These are phyloP conservation scores for Chromobotia macracanthus DNA, from an alignment of 2,797 vertebrate species.

Conservation along the genomic window DNA sequence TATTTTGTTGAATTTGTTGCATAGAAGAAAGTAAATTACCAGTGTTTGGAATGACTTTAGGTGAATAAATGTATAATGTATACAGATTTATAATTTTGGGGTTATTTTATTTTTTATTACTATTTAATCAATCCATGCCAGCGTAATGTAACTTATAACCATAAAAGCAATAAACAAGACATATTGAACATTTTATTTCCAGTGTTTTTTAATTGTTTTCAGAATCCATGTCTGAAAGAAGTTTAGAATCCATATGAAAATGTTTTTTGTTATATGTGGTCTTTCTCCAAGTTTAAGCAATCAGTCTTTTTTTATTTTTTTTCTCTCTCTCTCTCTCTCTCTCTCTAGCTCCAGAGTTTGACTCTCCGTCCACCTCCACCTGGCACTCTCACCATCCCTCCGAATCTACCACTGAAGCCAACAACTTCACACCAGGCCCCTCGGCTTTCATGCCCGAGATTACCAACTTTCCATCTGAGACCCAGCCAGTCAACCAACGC, in stretches of 20 bases:
- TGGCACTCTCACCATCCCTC: conserved; percentile 86
- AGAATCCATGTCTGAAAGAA: too few species aligned
- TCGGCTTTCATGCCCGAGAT: conserved; percentile 81
- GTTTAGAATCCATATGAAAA: too few species aligned
- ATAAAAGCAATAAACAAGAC: not conserved
- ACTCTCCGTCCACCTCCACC: conserved; percentile 88
- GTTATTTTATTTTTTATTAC: too few species aligned
- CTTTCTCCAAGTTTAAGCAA: not conserved
- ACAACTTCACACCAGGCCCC: conserved; percentile 78
- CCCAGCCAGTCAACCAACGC: conserved; percentile 67
- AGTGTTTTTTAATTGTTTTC: too few species aligned
- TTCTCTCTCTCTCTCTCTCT: conserved; percentile 5
- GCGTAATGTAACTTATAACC: not conserved
- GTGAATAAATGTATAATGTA: too few species aligned
- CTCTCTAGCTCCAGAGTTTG: conserved; percentile 88
- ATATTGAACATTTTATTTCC: too few species aligned
- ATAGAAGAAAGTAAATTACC: too few species aligned
- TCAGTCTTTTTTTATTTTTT: not conserved
- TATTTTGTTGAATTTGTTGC: too few species aligned
- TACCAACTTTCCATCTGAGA: conserved; percentile 74
- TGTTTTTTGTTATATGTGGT: not conserved
- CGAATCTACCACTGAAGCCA: conserved; percentile 87
- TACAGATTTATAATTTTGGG: too few species aligned
- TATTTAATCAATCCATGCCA: not conserved
- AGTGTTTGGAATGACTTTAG: too few species aligned